A percentile compares a stretch with the other conserved stretches of the same genome.
Conservation (phyloP, 2,113 vertebrate genomes). For the Catharus minimus region DNA sequence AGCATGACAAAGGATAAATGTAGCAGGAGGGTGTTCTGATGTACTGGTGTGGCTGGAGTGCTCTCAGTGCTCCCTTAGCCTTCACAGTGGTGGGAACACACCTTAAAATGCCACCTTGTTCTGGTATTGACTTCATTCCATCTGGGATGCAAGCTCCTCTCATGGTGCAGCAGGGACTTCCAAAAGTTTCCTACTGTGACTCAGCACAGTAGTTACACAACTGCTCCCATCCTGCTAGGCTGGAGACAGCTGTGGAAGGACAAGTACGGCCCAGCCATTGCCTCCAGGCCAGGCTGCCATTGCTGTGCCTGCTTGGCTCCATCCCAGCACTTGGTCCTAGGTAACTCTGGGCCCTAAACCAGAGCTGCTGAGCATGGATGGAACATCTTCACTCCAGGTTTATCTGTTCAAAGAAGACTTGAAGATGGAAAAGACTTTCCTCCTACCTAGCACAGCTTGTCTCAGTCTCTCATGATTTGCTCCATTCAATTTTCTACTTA, state of each 20-base stretch:
- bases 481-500: background rate
- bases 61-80: background rate
- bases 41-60: accelerated
- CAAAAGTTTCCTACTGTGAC: background rate
- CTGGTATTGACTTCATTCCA: background rate
- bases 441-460: background rate
- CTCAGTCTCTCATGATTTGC: background rate
- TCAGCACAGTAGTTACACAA: background rate
- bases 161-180: background rate
- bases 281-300: background rate
- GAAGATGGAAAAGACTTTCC: background rate
- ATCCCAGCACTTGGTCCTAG: background rate
- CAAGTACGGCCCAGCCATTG: background rate
- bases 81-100: background rate
- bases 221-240: background rate
- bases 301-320: background rate
- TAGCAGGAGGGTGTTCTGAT: background rate
- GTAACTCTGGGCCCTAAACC: too few species aligned
- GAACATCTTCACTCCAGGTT: background rate
- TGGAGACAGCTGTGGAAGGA: background rate
- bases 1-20: background rate
- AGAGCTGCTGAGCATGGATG: background rate
- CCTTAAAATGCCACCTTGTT: background rate
- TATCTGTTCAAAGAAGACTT: background rate
- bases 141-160: background rate